Conservation (phyloP, 2,113 vertebrate genomes). For the Echinops telfairi region DNA sequence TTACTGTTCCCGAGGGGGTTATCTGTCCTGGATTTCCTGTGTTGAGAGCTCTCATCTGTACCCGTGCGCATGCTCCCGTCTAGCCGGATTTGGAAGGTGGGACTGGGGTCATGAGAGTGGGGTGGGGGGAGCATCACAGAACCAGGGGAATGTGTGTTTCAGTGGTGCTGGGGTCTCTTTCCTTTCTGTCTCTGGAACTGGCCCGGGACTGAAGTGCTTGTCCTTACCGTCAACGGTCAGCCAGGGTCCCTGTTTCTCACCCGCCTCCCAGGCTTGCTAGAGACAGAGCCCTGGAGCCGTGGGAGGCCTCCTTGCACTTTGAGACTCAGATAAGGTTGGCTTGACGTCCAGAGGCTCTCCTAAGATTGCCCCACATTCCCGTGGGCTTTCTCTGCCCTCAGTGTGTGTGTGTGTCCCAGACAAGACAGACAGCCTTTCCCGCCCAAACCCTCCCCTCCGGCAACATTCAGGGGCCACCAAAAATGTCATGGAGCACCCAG, state of each 20-base stretch:
- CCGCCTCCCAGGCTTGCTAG: not conserved
- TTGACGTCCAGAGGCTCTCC: not conserved
- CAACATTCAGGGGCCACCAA: too few relatives aligned
- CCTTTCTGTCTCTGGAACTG: not conserved
- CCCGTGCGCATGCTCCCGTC: too few relatives aligned
- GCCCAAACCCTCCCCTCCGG: not conserved
- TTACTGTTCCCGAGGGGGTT: too few relatives aligned
- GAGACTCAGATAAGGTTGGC: not conserved
- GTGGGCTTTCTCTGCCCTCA: not conserved
- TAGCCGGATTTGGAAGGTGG: too few relatives aligned
- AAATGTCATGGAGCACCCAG: too few relatives aligned
- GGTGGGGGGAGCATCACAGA: too few relatives aligned
- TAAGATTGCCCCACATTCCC: not conserved
- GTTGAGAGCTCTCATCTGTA: too few relatives aligned
- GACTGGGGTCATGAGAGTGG: too few relatives aligned
- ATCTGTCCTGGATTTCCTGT: too few relatives aligned
- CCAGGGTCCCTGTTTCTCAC: not conserved
- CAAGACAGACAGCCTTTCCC: not conserved
- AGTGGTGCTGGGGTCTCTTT: too few relatives aligned
- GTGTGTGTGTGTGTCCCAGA: not conserved
- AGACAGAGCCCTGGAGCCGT: not conserved
- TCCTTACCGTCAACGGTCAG: not conserved
- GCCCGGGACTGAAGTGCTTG: not conserved
- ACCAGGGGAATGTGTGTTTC: too few relatives aligned
- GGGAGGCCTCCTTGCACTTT: not conserved